phyloP scores from a whole-genome alignment of 2,113 vertebrate species.

The Rousettus leschenaultii region DNA sequence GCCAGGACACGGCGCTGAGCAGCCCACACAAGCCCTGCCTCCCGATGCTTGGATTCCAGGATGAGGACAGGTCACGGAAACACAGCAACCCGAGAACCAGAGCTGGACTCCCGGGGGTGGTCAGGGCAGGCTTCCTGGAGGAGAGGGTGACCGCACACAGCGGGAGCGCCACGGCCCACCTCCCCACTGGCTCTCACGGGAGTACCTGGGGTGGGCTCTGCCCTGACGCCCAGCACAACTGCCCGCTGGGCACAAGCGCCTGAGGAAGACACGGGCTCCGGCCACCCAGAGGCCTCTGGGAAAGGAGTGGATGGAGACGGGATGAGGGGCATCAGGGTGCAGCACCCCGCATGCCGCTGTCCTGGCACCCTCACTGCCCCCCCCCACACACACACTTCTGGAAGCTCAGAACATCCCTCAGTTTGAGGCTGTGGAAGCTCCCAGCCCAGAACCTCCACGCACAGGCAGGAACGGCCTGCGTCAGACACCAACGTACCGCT shows the following conservation, averaged over 20 bases:
- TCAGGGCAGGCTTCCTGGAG: not conserved
- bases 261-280: not conserved
- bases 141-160: not conserved
- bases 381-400: not conserved
- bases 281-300: rapidly evolving
- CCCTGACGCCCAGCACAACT: rapidly evolving
- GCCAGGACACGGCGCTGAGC: rapidly evolving
- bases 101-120: rapidly evolving
- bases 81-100: rapidly evolving
- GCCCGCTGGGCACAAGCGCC: too few relatives aligned
- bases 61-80: not conserved
- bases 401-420: not conserved
- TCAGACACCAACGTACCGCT: not conserved
- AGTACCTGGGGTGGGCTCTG: not conserved
- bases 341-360: rapidly evolving
- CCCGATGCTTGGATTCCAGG: not conserved
- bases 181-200: not conserved
- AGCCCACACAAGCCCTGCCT: not conserved
- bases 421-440: not conserved
- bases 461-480: not conserved
- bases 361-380: not conserved
- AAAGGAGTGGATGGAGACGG: rapidly evolving
- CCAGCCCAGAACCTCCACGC: not conserved
- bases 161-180: not conserved
- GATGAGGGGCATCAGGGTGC: rapidly evolving